Percentiles rank a stretch among this genome's conserved stretches.
These are phyloP conservation scores for Morpho deidamia DNA, from an alignment of 2,888 invertebrate genomes.

Conservation along the genomic window DNA sequence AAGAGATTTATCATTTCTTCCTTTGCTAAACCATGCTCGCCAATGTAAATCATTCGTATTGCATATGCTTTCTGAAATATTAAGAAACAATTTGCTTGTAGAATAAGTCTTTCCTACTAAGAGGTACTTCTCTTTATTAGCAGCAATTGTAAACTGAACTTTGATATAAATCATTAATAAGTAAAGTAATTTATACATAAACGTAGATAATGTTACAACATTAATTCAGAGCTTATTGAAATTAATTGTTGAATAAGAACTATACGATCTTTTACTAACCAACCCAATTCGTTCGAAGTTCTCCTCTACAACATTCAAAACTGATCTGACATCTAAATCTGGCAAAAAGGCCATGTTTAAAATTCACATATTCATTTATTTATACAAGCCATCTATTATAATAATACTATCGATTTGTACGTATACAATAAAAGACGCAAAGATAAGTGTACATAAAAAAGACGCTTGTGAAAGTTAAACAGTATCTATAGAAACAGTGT, in stretches of 20 bases:
- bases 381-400: neutral
- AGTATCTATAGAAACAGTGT: constrained; percentile 8
- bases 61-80: constrained; percentile 64
- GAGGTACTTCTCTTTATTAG: too few species aligned
- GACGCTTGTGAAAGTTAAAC: neutral
- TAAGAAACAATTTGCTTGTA: too few species aligned
- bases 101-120: too few species aligned
- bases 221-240: too few species aligned
- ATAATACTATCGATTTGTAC: too few species aligned
- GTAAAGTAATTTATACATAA: too few species aligned
- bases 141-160: too few species aligned
- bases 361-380: constrained; percentile 6
- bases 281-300: constrained; percentile 50
- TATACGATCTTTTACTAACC: constrained; percentile 40
- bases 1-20: constrained; percentile 52
- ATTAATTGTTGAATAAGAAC: too few species aligned
- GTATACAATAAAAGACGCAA: neutral
- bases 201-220: too few species aligned
- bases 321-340: constrained; percentile 48
- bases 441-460: neutral
- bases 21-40: constrained; percentile 56
- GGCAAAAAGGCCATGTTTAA: constrained; percentile 38
- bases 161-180: too few species aligned
- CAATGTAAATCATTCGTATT: constrained; percentile 65
- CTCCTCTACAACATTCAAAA: constrained; percentile 60